Conservation (phyloP, 2,888 invertebrate species). For the Norana najaformis region DNA sequence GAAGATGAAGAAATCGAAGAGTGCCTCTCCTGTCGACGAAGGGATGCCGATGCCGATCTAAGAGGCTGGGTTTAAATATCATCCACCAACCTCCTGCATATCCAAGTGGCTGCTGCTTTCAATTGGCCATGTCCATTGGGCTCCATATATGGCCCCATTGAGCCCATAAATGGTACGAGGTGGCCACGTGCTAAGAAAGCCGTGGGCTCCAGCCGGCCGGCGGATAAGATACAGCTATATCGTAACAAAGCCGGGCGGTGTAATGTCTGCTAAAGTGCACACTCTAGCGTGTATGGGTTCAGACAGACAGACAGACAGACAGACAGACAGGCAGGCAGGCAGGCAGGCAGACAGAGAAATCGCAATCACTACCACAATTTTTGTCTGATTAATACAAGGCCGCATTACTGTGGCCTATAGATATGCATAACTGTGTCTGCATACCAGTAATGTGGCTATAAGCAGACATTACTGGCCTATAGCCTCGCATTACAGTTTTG, state of each 20-base stretch:
- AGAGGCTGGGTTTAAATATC: neutral
- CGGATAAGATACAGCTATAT: neutral
- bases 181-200: neutral
- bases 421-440: no score
- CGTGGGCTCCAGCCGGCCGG: neutral
- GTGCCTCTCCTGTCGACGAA: neutral
- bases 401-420: no score
- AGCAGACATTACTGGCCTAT: no score
- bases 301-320: neutral
- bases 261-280: neutral
- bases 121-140: neutral
- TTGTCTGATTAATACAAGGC: no score
- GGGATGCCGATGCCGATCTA: neutral
- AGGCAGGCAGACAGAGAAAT: neutral
- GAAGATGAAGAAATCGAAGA: neutral
- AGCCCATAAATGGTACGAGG: neutral
- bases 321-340: no score
- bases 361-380: no score
- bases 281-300: neutral
- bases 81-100: neutral
- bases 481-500: no score
- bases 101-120: neutral
- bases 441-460: no score
- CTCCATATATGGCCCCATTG: conserved; percentile 13
- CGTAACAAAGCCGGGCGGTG: neutral